These are phyloP conservation scores for Rhagophthalmus giganteus DNA, from an alignment of 2,888 invertebrate genomes.

Conservation along the genomic window DNA sequence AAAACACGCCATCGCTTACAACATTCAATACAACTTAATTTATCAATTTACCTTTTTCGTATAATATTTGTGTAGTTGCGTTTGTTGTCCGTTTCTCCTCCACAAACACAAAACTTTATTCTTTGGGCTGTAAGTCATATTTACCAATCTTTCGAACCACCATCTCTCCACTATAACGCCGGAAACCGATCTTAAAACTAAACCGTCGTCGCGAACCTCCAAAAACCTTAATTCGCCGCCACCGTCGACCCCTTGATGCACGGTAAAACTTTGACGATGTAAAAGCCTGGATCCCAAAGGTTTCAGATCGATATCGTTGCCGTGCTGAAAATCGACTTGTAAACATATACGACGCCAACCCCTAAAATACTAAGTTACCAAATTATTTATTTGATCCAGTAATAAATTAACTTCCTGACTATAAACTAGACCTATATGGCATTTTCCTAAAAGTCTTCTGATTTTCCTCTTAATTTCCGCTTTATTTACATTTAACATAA, in stretches of 20 bases:
- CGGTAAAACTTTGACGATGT: constrained; percentile 97
- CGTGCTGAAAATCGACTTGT: constrained; percentile 85
- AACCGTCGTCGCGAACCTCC: constrained; percentile 96
- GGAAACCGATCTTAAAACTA: constrained; percentile 78
- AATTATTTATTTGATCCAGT: constrained; percentile 89
- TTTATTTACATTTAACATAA: constrained; percentile 87
- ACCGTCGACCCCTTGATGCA: constrained; percentile 93
- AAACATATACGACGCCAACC: too few relatives aligned
- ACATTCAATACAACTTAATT: constrained; percentile 4
- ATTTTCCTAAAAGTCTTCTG: constrained; percentile 92
- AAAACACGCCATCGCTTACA: constrained; percentile 1
- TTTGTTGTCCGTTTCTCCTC: constrained; percentile 92
- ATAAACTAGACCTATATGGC: constrained; percentile 96
- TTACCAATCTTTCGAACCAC: constrained; percentile 99
- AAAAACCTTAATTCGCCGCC: constrained; percentile 85
- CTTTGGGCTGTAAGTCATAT: constrained; percentile 99
- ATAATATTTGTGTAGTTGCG: constrained; percentile 96
- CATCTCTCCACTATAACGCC: constrained; percentile 92
- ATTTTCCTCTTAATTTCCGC: constrained; percentile 83
- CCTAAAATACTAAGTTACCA: constrained; percentile 68
- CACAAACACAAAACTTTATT: constrained; percentile 96
- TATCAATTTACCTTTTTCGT: constrained; percentile 85
- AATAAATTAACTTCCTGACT: constrained; percentile 97
- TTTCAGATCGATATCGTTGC: constrained; percentile 96
- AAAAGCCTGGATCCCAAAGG: constrained; percentile 93